Base-by-base conservation (phyloP, 2,888 invertebrate genomes). In the Xestobium rufovillosum region DNA sequence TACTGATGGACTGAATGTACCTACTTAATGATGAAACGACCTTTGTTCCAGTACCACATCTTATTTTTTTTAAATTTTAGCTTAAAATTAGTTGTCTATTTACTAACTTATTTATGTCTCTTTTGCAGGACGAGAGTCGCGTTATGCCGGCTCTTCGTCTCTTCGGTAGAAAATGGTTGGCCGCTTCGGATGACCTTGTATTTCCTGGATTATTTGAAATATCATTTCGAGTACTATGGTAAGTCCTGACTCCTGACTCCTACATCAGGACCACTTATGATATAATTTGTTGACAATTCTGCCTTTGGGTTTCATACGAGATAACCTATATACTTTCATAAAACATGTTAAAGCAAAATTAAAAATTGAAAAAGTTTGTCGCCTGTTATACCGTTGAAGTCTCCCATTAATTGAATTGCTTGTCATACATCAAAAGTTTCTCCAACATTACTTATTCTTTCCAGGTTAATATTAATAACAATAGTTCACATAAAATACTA, bases 161-260 rank as follows among this genome's bases (percentile, higher is more conserved):
- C 47, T 87, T 90, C 63, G 84, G 83, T 57, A 76, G 91, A 61
- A 83, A 87, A 68, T 92, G 91, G 91, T 77, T 85, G 55, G 84
- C 89, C 54, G 88, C 85, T 55, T 85, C 87, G 51, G 92, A 92
- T 69, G 92, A 92, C 67, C 81, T 92, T 57, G 90, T 92, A 28
- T 87, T 88, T 63, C 90, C 90, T 17, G 86, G 83, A 59, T 71
- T 83, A 45, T 82, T 83, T 62, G 83, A 83, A 66, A 74, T 83
- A 39, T 72, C 79, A 43, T 76, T 82, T 55, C 70, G 83, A 59
- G 68, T 78, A 52, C 72, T 80, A 52, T 83, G 83, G 83, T 82
- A 64, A 67, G 71, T 60, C 43, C 55, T 42, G 60, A 38, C 39
- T 31, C 25, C 3, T n/a, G 12, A n/a, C n/a, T n/a, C n/a, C n/a